A percentile compares a stretch with the other conserved stretches of the same genome.
Evolutionary conservation across 2,113 vertebrate genomes (phyloP).

Genomic region (Ctenodactylus gundi): DNA sequence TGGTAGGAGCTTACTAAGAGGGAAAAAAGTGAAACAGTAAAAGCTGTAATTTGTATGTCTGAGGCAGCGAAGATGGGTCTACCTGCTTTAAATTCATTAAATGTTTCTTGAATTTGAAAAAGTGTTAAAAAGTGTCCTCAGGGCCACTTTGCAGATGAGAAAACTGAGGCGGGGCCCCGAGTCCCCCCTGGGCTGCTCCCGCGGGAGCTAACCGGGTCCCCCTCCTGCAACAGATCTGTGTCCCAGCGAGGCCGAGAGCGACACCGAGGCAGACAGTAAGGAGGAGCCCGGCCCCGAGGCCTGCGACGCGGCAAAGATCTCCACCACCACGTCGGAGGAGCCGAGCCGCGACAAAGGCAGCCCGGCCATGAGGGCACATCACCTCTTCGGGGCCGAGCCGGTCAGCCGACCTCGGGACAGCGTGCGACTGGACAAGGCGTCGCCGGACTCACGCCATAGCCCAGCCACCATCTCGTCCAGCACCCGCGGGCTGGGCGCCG

Average conservation of each 20-base stretch:
- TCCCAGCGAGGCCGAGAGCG: constrained; percentile 96
- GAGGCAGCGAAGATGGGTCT: too few species aligned
- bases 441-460: constrained; percentile 94
- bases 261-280: constrained; percentile 90
- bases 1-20: neutral
- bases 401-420: constrained; percentile 84
- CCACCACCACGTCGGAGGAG: constrained; percentile 91
- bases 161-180: neutral
- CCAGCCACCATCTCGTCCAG: constrained; percentile 95
- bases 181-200: too few species aligned
- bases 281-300: constrained; percentile 91
- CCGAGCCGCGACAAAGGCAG: constrained; percentile 87
- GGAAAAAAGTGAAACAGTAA: too few species aligned
- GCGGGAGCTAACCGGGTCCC: too few species aligned
- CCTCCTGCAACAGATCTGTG: constrained; percentile 88
- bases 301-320: constrained; percentile 92
- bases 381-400: constrained; percentile 83
- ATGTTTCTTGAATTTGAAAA: neutral
- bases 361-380: constrained; percentile 80
- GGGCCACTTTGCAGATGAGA: constrained; percentile 21
- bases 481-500: constrained; percentile 87
- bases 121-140: neutral
- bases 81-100: neutral
- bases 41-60: too few species aligned
- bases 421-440: constrained; percentile 88